Evolutionary conservation across 2,888 invertebrate species (phyloP), one percentile per base, ranked within the genome.

Genomic region (Caradrina clavipalpis): DNA sequence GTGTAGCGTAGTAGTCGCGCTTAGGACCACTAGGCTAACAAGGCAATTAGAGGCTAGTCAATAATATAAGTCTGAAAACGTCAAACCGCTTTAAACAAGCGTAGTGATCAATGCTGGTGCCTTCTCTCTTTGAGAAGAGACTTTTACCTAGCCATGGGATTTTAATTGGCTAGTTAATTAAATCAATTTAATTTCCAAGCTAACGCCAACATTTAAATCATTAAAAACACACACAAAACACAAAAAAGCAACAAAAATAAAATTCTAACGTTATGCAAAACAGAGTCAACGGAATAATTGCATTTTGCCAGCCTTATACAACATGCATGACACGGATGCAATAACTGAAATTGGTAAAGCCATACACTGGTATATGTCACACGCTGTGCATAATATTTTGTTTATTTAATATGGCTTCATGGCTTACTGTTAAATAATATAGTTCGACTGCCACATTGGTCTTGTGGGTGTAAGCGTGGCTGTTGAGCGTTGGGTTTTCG

Each of bases 311-410:
- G 64, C 74, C 84, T 87, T 82, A 88, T 90, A 78, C 84, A 90
- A 86, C 83, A 90, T 90, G 86, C 86, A 90, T 89, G 89, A 87
- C 85, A 73, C 80, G 57, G 71, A 83, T 87, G 88, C 89, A 88
- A 89, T 90, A 86, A 87, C 84, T 65, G 69, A 81, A 86, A 88
- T 85, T 87, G 86, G 80, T 67, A 57, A 65, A 66, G 54, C 69
- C 55, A 62, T 76, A 61, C 42, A 63, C 22, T 39, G 54, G 58
- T 50, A 45, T 74, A 56, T 51, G 59, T 75, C 78, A 82, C 56
- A 55, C 61, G 59, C 42, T 39, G 61, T 64, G 77, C 73, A 70
- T 76, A 69, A 78, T 86, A 83, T 86, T 88, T 86, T 86, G 83
- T 85, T 87, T 84, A 84, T 84, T 88, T 86, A 84, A 85, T 86